Evolutionary conservation across 2,797 vertebrate genomes (phyloP), one percentile per base, ranked within the genome.

Genomic region (Cygnus olor): DNA sequence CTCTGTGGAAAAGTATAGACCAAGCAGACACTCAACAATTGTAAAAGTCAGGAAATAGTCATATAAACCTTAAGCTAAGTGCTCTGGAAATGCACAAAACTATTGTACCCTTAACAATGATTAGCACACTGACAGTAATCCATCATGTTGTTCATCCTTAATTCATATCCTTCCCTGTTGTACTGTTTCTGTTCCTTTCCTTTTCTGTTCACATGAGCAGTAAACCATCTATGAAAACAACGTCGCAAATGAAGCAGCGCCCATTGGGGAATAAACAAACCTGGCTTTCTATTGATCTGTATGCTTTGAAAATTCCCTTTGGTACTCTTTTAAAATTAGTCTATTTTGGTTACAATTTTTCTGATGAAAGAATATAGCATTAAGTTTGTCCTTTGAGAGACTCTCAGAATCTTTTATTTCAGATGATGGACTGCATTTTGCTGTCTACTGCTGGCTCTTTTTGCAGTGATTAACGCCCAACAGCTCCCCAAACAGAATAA

Each of bases 291-390:
- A 56, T 93, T 88, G 70, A 71, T 86, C 81, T 85, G 20, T 40
- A 28, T 53, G 20, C 34, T 88, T 86, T 16, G 12, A 30, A 85
- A 84, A 84, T 70, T 90, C 89, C 53, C 73, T 53, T 82, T 1
- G 4, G 34, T 85, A 34, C 4, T 11, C 38, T 96, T 96, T 73
- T n/a, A 82, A 95, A 96, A 95, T 85, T 63, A 81, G 85, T 84
- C 80, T 77, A 27, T 61, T 95, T 96, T 85, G n/a, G 11, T 85
- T 91, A 73, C 14, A 57, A 66, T 88, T 93, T 93, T 95, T 60
- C 68, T 68, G 80, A 90, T 71, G 73, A 84, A 96, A 96, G 32
- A 90, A 84, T 56, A 7, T 17, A 88, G 58, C 65, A 80, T 85
- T 84, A 40, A 72, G 53, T 60, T 89, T 80, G 61, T 85, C 77